Conservation (phyloP, 2,888 invertebrate species). For the Parnassius smintheus region DNA sequence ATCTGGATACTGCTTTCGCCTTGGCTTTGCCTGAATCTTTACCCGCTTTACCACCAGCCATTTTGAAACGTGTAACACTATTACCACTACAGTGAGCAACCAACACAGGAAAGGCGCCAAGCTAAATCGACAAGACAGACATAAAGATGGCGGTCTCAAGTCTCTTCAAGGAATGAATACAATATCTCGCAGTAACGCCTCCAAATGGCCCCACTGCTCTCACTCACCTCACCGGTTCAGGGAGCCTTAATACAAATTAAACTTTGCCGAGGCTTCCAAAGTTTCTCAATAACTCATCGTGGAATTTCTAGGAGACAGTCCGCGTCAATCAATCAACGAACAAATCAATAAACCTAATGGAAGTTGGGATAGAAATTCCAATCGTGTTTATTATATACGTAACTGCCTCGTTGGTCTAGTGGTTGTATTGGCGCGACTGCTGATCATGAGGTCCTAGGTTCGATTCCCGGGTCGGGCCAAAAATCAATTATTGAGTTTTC, state of each 20-base stretch:
- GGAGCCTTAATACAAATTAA: conserved; percentile 1
- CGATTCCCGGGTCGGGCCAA: too few relatives aligned
- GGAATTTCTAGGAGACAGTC: background rate
- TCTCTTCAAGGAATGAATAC: too few relatives aligned
- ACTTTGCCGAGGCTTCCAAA: background rate
- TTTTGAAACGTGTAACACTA: conserved; percentile 80
- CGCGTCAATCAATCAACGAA: background rate
- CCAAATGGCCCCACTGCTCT: background rate
- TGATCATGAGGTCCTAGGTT: too few relatives aligned
- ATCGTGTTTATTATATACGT: too few relatives aligned
- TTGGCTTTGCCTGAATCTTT: conserved; percentile 99
- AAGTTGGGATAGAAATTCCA: too few relatives aligned
- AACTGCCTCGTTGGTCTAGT: too few relatives aligned
- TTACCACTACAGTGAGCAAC: conserved; percentile 69
- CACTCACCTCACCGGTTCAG: background rate
- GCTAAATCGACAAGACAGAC: conserved; percentile 64
- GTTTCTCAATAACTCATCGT: conserved; percentile 1
- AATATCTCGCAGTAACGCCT: background rate
- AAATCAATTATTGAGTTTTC: too few relatives aligned
- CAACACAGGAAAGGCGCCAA: conserved; percentile 80
- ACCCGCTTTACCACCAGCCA: conserved; percentile 99
- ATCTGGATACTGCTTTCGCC: conserved; percentile 99
- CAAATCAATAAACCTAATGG: too few relatives aligned
- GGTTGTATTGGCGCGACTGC: too few relatives aligned
- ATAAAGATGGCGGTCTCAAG: conserved; percentile 74